These are phyloP conservation scores for Parthenolecanium corni DNA, from an alignment of 2,888 invertebrate genomes.

Conservation along the genomic window DNA sequence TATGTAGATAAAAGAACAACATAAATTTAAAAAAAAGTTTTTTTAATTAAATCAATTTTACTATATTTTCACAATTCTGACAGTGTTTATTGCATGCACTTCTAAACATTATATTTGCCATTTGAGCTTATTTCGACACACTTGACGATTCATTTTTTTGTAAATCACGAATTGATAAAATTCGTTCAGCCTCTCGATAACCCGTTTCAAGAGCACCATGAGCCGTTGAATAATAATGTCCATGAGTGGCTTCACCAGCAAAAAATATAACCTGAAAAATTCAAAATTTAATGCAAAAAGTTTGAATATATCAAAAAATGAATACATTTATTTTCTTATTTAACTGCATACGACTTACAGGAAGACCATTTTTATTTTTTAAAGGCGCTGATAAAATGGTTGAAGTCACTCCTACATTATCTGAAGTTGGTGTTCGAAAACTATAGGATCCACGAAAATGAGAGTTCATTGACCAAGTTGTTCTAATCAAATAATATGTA, in stretches of 20 bases:
- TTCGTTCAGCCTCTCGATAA: slow-evolving; percentile 43
- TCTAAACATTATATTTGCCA: too few relatives aligned
- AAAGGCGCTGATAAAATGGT: not conserved
- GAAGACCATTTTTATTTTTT: slow-evolving; percentile 10
- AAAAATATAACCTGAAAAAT: slow-evolving; percentile 43
- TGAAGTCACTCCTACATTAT: slow-evolving; percentile 36
- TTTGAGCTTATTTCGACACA: too few relatives aligned
- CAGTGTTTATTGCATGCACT: too few relatives aligned
- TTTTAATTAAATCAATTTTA: too few relatives aligned
- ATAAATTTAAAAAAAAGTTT: too few relatives aligned
- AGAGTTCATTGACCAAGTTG: slow-evolving; percentile 58
- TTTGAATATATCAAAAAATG: too few relatives aligned
- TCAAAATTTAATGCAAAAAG: not conserved
- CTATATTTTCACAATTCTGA: too few relatives aligned
- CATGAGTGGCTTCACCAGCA: slow-evolving; percentile 50
- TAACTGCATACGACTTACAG: not conserved
- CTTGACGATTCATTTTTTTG: too few relatives aligned
- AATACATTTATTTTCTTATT: not conserved
- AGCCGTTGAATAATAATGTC: slow-evolving; percentile 44
- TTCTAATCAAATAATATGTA: too few relatives aligned
- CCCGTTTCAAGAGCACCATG: slow-evolving; percentile 48
- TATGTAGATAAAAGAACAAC: too few relatives aligned
- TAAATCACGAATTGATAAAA: too few relatives aligned
- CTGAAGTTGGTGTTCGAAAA: slow-evolving; percentile 46
- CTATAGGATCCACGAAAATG: slow-evolving; percentile 61